These are phyloP conservation scores for Villa cingulata DNA, from an alignment of 2,888 invertebrate species.

Conservation along the genomic window DNA sequence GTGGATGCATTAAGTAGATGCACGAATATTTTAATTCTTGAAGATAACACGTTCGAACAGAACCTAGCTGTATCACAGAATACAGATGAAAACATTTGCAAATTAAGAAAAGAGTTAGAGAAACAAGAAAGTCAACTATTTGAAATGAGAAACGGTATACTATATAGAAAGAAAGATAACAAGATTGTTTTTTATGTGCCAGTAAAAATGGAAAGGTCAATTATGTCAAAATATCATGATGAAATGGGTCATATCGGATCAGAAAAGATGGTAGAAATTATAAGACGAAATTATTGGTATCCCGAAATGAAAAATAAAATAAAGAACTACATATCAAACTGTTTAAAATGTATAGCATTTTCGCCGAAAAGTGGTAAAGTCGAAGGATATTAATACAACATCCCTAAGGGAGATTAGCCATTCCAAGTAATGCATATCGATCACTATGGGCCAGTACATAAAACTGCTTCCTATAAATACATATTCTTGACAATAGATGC, in stretches of 20 bases:
- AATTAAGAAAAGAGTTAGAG: slow-evolving; percentile 3
- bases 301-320: neutral
- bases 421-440: slow-evolving; percentile 27
- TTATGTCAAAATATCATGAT: neutral
- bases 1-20: neutral
- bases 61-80: slow-evolving; percentile 16
- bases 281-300: neutral
- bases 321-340: neutral
- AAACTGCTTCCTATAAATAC: neutral
- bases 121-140: neutral
- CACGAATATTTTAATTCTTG: neutral
- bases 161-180: neutral
- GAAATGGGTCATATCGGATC: neutral
- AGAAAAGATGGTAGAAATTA: neutral
- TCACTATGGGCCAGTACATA: slow-evolving; percentile 22
- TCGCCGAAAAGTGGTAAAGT: neutral
- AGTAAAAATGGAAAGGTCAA: neutral
- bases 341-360: neutral
- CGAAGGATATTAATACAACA: slow-evolving; percentile 2
- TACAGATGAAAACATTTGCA: slow-evolving; percentile 14
- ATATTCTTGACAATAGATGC: neutral
- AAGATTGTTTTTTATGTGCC: neutral
- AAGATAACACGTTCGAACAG: slow-evolving; percentile 14
- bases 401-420: slow-evolving; percentile 5
- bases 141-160: neutral